These are phyloP conservation scores for Gambusia yucatana DNA, from an alignment of 2,797 vertebrate genomes.

Conservation along the genomic window DNA sequence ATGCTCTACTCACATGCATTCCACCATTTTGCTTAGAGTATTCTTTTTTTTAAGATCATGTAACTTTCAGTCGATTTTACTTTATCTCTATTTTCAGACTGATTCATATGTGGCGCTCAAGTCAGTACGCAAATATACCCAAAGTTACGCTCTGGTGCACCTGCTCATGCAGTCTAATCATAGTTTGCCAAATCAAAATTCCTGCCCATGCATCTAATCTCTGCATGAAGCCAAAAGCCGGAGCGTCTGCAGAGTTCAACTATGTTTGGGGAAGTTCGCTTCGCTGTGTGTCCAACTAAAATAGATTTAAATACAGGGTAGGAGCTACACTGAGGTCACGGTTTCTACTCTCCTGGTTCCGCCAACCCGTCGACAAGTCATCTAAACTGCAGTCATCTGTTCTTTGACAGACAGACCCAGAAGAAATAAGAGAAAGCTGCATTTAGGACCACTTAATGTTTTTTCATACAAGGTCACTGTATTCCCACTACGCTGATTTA, in stretches of 20 bases:
- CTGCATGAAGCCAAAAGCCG: conserved; percentile 26
- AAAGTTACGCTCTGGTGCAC: background rate
- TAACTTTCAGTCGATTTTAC: background rate
- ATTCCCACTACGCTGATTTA: no score
- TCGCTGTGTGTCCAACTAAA: conserved; percentile 69
- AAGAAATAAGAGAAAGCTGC: conserved; percentile 2
- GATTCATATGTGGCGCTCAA: background rate
- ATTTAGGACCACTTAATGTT: conserved; percentile 7
- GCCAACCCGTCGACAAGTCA: conserved; percentile 57
- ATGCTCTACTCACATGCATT: background rate
- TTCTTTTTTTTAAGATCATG: background rate
- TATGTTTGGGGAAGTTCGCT: conserved; percentile 50
- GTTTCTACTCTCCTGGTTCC: conserved; percentile 57
- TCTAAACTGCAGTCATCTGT: conserved; percentile 32
- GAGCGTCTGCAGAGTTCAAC: conserved; percentile 37
- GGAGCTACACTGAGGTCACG: conserved; percentile 73
- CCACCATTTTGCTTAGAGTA: background rate
- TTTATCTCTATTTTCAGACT: background rate
- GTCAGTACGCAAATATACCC: conserved; percentile 5
- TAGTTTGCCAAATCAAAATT: conserved; percentile 31
- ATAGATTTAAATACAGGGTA: conserved; percentile 86
- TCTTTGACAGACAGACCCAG: conserved; percentile 16
- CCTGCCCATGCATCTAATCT: conserved; percentile 33
- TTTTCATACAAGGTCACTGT: background rate
- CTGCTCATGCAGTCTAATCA: conserved; percentile 13